A percentile compares a stretch with the other conserved stretches of the same genome.
Conservation (phyloP, 2,113 vertebrate genomes). For the Microtus pennsylvanicus region DNA sequence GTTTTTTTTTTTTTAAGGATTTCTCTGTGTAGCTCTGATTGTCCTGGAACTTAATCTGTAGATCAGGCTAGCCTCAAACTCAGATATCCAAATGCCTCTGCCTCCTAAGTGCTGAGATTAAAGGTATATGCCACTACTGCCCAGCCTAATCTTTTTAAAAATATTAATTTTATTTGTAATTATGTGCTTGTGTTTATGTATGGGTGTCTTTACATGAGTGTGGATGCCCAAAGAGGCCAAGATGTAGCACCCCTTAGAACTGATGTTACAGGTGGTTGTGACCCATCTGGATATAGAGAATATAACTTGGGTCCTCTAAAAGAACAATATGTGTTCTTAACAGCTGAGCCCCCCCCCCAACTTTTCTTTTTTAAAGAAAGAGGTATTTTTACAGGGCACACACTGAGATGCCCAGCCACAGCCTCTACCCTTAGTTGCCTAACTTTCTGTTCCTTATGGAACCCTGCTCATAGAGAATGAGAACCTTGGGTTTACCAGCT, state of each 20-base stretch:
- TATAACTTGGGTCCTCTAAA: neutral
- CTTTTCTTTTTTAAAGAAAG: conserved; percentile 11
- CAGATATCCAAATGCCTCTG: no score
- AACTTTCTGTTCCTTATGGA: neutral
- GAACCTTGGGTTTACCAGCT: neutral
- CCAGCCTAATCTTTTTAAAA: neutral
- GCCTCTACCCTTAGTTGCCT: neutral
- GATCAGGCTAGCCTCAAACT: no score
- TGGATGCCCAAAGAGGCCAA: neutral
- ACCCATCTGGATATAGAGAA: neutral
- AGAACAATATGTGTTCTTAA: neutral
- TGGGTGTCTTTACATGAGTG: neutral
- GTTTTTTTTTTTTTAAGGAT: no score
- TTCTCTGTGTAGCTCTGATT: no score
- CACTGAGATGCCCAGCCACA: neutral
- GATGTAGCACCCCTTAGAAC: neutral
- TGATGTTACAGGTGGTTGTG: neutral
- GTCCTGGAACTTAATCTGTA: no score
- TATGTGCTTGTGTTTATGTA: neutral
- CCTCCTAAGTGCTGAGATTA: no score
- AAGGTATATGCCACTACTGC: no score
- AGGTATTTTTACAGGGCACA: neutral
- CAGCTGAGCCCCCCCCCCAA: no score
- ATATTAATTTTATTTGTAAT: neutral
- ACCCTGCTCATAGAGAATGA: neutral